Conservation (phyloP, 2,797 vertebrate species). For the Schizopygopsis malacanthus region DNA sequence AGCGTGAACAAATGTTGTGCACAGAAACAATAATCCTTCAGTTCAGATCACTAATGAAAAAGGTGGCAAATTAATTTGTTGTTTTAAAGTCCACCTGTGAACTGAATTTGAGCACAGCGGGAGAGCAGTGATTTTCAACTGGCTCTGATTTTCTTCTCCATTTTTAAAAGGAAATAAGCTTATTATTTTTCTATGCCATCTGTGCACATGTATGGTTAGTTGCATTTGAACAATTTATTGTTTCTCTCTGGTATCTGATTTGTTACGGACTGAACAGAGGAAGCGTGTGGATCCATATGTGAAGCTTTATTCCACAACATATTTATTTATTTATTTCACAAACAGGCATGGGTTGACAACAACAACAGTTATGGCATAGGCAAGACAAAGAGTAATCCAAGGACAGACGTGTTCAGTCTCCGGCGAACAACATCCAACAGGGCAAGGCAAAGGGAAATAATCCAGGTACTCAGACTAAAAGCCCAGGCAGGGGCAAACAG, state of each 20-base stretch:
- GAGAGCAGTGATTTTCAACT: neutral
- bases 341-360: too few relatives aligned
- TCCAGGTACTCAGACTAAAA: too few relatives aligned
- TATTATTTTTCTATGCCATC: neutral
- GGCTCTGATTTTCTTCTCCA: neutral
- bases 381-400: too few relatives aligned
- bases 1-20: neutral
- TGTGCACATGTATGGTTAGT: neutral
- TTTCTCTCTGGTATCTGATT: neutral
- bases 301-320: too few relatives aligned
- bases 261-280: too few relatives aligned
- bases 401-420: too few relatives aligned
- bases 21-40: neutral
- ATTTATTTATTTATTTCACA: too few relatives aligned
- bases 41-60: conserved; percentile 7
- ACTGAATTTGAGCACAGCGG: neutral
- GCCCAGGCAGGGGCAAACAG: too few relatives aligned
- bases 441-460: too few relatives aligned
- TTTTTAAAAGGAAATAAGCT: neutral
- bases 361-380: too few relatives aligned
- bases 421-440: too few relatives aligned
- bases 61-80: neutral
- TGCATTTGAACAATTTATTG: neutral
- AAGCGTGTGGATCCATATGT: too few relatives aligned
- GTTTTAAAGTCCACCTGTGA: neutral